Conservation (phyloP, 2,797 vertebrate genomes). For the Gymnoscopelus microlampas region DNA sequence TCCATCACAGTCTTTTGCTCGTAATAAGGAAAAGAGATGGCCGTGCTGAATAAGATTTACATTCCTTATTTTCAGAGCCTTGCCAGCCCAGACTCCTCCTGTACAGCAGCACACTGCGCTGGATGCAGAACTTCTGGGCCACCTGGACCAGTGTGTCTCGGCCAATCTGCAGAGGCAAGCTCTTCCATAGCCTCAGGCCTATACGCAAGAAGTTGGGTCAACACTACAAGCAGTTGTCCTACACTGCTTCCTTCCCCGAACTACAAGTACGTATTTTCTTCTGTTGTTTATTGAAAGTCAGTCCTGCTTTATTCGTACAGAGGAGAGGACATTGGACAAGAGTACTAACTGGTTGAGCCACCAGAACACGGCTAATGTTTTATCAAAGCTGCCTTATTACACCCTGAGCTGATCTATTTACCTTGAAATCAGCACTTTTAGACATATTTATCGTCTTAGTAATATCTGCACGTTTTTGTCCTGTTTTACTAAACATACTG, state of each 20-base stretch:
- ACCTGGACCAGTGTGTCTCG: constrained; percentile 95
- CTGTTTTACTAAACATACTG: constrained; percentile 1
- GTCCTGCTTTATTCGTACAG: too few relatives aligned
- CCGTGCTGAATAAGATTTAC: background rate
- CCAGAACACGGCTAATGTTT: background rate
- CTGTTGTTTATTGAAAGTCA: too few relatives aligned
- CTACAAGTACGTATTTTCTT: constrained; percentile 84
- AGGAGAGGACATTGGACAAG: too few relatives aligned
- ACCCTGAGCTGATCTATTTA: constrained; percentile 13
- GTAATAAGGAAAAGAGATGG: too few relatives aligned
- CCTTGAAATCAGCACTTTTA: background rate
- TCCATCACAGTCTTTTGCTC: too few relatives aligned
- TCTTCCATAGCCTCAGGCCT: constrained; percentile 93
- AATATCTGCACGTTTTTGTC: background rate
- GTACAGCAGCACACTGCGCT: constrained; percentile 97
- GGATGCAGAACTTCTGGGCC: constrained; percentile 99
- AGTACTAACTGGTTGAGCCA: too few relatives aligned
- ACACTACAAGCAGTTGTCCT: constrained; percentile 97
- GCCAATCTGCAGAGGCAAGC: constrained; percentile 96
- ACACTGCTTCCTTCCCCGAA: constrained; percentile 91
- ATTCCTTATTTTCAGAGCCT: constrained; percentile 75
- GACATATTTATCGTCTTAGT: background rate
- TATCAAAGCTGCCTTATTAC: constrained; percentile 6
- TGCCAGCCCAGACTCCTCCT: constrained; percentile 91
- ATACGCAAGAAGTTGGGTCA: constrained; percentile 95